phyloP scores from a whole-genome alignment of 2,797 vertebrate species.

The Acanthurus tractus region DNA sequence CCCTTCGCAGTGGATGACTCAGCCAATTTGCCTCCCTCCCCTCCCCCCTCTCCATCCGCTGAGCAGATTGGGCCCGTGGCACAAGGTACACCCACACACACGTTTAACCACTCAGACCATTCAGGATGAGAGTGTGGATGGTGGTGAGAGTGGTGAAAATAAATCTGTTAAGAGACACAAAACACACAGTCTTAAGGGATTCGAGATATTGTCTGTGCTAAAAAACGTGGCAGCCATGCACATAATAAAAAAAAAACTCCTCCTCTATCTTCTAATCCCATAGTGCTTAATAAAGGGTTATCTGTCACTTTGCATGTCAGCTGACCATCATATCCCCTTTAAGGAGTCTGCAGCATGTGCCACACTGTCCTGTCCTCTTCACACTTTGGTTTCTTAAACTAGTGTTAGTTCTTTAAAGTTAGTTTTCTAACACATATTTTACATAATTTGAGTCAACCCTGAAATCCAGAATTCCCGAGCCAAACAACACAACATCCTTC shows the following conservation, averaged over 20 bases:
- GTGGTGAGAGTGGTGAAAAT: conserved; percentile 47
- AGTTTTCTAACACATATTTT: conserved; percentile 19
- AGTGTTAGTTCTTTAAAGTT: neutral
- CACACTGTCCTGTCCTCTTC: conserved; percentile 30
- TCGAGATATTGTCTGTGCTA: neutral
- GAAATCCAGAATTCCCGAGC: neutral
- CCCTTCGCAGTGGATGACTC: conserved; percentile 87
- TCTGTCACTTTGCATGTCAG: conserved; percentile 36
- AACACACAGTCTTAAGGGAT: conserved; percentile 4
- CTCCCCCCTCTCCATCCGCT: conserved; percentile 94
- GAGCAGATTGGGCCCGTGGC: conserved; percentile 90
- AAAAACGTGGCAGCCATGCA: conserved; percentile 1
- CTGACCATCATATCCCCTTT: conserved; percentile 27
- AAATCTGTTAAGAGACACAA: conserved; percentile 8
- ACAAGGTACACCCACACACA: conserved; percentile 89
- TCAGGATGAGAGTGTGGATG: conserved; percentile 64
- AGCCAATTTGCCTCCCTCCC: conserved; percentile 95
- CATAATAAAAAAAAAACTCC: conserved; percentile 29
- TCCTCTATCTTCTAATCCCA: conserved; percentile 52
- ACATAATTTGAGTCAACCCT: neutral
- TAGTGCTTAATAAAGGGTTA: neutral
- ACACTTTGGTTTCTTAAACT: neutral
- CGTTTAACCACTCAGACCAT: conserved; percentile 39
- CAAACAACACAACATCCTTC: conserved; percentile 13
- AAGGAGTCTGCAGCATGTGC: conserved; percentile 51